These are phyloP conservation scores for Macrosiphum euphorbiae DNA, from an alignment of 2,888 invertebrate genomes.

Conservation along the genomic window DNA sequence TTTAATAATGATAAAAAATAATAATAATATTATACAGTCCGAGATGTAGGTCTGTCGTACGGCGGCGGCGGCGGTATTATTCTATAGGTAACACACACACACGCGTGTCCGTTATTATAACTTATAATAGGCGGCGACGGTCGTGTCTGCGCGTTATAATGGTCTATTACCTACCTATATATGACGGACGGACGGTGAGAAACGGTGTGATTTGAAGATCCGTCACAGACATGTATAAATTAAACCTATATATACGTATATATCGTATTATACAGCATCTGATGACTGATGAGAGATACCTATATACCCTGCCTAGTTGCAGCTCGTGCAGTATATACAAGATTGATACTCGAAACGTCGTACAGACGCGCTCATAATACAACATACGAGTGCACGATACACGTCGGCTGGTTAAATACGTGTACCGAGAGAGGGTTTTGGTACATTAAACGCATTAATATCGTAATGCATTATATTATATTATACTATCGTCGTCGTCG, in stretches of 20 bases:
- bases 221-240: not conserved
- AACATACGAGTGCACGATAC: not conserved
- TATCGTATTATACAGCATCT: not conserved
- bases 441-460: not conserved
- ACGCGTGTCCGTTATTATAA: slow-evolving; percentile 32
- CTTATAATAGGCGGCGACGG: not conserved
- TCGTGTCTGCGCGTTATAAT: not conserved
- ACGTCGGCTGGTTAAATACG: not conserved
- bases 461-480: not conserved
- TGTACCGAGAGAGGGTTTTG: not conserved
- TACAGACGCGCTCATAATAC: not conserved
- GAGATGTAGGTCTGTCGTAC: slow-evolving; percentile 30
- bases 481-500: not conserved
- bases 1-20: not conserved
- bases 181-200: not conserved
- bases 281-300: not conserved
- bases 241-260: not conserved
- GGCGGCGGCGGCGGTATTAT: not conserved
- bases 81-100: not conserved
- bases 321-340: not conserved
- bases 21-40: not conserved
- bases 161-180: not conserved
- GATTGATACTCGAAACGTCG: not conserved
- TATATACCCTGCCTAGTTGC: no score
- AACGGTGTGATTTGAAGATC: slow-evolving; percentile 32